Evolutionary conservation across 2,797 vertebrate species (phyloP).

Genomic region (Xyrichtys novacula): DNA sequence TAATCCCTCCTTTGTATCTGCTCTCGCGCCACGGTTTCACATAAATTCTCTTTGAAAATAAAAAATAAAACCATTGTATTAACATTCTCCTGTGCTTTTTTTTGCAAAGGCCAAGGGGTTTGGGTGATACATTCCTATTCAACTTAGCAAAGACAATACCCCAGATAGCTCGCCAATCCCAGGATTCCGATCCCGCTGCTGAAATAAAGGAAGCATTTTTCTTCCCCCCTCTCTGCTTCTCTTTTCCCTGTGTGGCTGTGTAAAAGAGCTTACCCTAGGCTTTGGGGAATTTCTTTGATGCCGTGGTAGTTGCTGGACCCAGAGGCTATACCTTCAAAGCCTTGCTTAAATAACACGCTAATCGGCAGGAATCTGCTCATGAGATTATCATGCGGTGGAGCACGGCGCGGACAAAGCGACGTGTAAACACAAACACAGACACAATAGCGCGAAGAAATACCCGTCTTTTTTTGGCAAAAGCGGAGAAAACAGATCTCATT

Average conservation of each 20-base stretch:
- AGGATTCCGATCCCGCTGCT: constrained; percentile 65
- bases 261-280: constrained; percentile 79
- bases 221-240: constrained; percentile 41
- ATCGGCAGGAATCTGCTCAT: constrained; percentile 83
- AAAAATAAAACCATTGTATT: constrained; percentile 55
- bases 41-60: constrained; percentile 35
- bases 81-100: constrained; percentile 60
- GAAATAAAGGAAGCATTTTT: constrained; percentile 74
- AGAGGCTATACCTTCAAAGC: constrained; percentile 79
- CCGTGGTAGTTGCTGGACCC: constrained; percentile 68
- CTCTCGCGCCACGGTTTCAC: constrained; percentile 42
- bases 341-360: constrained; percentile 82
- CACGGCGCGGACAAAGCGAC: constrained; percentile 60
- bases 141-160: constrained; percentile 78
- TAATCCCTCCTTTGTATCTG: constrained; percentile 62
- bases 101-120: constrained; percentile 60
- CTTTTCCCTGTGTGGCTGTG: constrained; percentile 58
- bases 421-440: constrained; percentile 73
- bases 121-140: constrained; percentile 72
- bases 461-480: constrained; percentile 49
- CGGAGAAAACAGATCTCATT: constrained; percentile 60
- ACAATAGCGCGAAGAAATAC: constrained; percentile 59
- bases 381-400: constrained; percentile 73
- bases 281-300: constrained; percentile 77
- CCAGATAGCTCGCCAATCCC: constrained; percentile 70